Base-by-base conservation (phyloP, 2,888 invertebrate species). In the Lasioglossum vierecki region DNA sequence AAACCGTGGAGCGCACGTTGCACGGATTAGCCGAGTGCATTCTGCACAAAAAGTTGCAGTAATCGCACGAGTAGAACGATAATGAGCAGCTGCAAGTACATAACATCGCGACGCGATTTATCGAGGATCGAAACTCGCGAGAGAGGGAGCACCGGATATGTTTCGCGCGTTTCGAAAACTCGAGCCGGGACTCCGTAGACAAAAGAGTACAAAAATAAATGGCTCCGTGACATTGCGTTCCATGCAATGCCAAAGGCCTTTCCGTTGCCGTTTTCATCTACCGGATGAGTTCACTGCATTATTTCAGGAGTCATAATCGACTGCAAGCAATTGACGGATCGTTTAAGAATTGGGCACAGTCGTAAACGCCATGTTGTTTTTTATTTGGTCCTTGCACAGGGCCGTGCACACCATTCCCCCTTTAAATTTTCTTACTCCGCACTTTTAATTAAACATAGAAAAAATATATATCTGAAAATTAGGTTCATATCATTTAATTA, bases 121-220 rank as follows among this genome's bases (percentile, higher is more conserved):
- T 22, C 4, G 9, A 30, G 46, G 46, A 82, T 57, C 53, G 49
- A 72, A 57, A 35, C 18, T n/a, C 18, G 49, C 9, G 39, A 13
- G 68, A 13, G 39, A 18, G n/a, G 39, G 26, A 39, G 63, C n/a
- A 35, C 2, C 13, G n/a, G 26, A 15, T 39, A 63, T 53, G 53
- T 53, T 78, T 18, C 71, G n/a, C 53, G 41, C 11, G 15, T 75
- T 63, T 75, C 26, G 63, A 66, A 74, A 71, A 82, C 60, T 35
- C 11, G 2, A 44, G n/a, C 30, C 22, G 18, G 35, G 30, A 41
- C n/a, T 35, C 26, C 0, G 70, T 35, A 26, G 68, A 75, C 78
- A 82, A 82, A 83, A 71, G 63, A 76, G 66, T 49, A 72, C 71
- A 18, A 79, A 84, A 84, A 84, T 83, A 83, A 84, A 35, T 53